phyloP scores from a whole-genome alignment of 2,113 vertebrate genomes.

The Antennarius striatus region DNA sequence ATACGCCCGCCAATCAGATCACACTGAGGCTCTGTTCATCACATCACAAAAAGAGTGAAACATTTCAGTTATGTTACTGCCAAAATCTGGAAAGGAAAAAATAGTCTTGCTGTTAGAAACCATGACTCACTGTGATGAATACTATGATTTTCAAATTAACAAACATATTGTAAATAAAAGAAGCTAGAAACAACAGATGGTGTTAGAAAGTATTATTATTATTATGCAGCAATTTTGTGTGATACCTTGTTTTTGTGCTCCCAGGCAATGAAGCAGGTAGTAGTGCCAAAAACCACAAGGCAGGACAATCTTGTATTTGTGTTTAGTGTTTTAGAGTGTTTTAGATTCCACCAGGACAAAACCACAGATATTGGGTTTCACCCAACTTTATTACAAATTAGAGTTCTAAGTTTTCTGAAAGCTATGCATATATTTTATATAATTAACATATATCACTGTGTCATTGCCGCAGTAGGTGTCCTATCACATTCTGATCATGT shows the following conservation, averaged over 20 bases:
- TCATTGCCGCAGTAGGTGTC: too few species aligned
- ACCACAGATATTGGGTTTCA: too few species aligned
- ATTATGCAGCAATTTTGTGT: slow-evolving; percentile 48
- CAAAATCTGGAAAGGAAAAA: slow-evolving; percentile 28
- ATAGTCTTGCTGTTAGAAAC: slow-evolving; percentile 29
- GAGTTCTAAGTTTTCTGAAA: too few species aligned
- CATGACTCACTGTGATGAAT: slow-evolving; percentile 29
- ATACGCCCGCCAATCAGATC: slow-evolving; percentile 16
- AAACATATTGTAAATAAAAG: slow-evolving; percentile 53
- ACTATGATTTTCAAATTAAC: slow-evolving; percentile 45
- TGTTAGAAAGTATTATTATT: slow-evolving; percentile 37
- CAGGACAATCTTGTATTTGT: slow-evolving; percentile 25
- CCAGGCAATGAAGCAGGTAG: slow-evolving; percentile 30
- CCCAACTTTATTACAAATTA: too few species aligned
- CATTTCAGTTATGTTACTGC: slow-evolving; percentile 8
- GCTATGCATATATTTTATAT: too few species aligned
- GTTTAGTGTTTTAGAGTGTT: slow-evolving; percentile 6
- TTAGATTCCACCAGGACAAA: too few species aligned
- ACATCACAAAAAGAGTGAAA: slow-evolving; percentile 20
- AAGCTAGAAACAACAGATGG: slow-evolving; percentile 61
- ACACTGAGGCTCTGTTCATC: slow-evolving; percentile 14
- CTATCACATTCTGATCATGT: too few species aligned
- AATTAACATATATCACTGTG: too few species aligned
- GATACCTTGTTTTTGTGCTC: slow-evolving; percentile 51
- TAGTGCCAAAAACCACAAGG: slow-evolving; percentile 41